Evolutionary conservation across 2,797 vertebrate species (phyloP).

Genomic region (Sciurus carolinensis): DNA sequence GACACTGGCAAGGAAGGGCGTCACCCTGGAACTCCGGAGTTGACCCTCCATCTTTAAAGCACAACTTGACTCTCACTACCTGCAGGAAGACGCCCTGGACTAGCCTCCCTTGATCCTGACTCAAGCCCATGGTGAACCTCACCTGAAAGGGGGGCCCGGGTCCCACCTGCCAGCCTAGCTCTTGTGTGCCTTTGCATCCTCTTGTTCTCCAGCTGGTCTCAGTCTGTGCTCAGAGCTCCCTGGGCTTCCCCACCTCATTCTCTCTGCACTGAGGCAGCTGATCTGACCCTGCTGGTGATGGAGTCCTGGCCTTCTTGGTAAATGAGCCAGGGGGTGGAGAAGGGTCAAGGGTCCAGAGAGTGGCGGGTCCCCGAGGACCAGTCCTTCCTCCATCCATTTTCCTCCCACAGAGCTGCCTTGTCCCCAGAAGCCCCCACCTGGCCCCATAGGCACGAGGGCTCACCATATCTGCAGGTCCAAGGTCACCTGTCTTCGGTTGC

Average conservation of each 20-base stretch:
- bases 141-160: not conserved
- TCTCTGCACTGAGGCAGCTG: not conserved
- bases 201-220: not conserved
- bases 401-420: not conserved
- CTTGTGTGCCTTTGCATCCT: not conserved
- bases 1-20: not conserved
- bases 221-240: not conserved
- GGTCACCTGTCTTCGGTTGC: conserved; percentile 93
- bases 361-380: not conserved
- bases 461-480: conserved; percentile 96
- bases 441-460: not conserved
- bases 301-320: not conserved
- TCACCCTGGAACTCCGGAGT: not conserved
- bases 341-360: not conserved
- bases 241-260: no score
- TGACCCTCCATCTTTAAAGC: not conserved
- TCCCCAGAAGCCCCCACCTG: not conserved
- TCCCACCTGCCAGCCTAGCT: not conserved
- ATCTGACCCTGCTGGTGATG: not conserved
- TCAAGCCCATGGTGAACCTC: not conserved
- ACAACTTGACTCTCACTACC: not conserved
- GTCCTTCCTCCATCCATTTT: not conserved
- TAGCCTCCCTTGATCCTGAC: not conserved
- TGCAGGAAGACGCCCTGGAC: conserved; percentile 52
- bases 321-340: not conserved